A percentile compares a stretch with the other conserved stretches of the same genome.
Conservation (phyloP, 2,113 vertebrate genomes). For the Genyomyrus donnyi region DNA sequence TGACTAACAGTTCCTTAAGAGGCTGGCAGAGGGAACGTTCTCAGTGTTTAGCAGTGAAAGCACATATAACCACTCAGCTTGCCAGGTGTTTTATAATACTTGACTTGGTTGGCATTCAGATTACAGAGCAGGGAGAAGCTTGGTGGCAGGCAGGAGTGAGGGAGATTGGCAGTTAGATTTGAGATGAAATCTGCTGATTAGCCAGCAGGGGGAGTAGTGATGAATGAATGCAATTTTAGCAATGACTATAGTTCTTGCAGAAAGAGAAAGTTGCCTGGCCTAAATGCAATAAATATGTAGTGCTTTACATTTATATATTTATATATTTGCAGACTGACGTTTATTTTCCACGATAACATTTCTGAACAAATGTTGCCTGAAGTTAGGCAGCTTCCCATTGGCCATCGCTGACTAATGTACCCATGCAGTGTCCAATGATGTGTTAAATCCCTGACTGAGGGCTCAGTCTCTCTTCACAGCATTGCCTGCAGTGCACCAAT, state of each 20-base stretch:
- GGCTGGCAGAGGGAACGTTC: background rate
- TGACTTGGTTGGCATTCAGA: background rate
- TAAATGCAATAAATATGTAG: background rate
- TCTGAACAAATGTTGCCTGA: background rate
- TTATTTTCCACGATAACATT: background rate
- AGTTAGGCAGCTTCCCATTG: background rate
- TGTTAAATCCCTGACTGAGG: background rate
- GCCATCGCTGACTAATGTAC: background rate
- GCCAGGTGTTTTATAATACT: background rate
- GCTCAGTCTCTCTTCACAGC: background rate
- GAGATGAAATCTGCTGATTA: background rate
- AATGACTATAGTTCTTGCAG: background rate
- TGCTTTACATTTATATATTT: too few relatives aligned
- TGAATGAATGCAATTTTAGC: background rate
- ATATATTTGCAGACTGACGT: background rate
- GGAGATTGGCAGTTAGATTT: background rate
- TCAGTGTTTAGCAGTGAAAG: background rate
- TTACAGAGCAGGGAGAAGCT: background rate
- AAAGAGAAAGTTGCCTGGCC: background rate
- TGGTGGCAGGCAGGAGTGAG: background rate
- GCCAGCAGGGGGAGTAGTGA: background rate
- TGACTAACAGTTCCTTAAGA: background rate
- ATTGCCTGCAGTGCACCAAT: background rate
- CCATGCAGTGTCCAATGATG: background rate
- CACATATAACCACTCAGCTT: background rate